Evolutionary conservation across 2,113 vertebrate genomes (phyloP).

Genomic region (Hemichromis elongatus): DNA sequence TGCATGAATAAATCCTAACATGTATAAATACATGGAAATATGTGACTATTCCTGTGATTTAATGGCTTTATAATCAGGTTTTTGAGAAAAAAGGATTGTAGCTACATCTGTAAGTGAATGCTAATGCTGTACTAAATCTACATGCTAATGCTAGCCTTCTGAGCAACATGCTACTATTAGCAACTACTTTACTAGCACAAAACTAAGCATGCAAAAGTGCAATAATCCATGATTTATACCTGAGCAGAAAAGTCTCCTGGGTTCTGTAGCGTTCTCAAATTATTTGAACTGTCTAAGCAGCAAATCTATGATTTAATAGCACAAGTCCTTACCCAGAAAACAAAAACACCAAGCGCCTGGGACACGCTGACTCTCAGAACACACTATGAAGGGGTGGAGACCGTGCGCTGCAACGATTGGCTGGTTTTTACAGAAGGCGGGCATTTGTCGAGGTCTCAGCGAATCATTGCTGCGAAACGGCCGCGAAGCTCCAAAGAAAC

Average conservation of each 20-base stretch:
- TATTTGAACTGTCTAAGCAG: rapidly evolving
- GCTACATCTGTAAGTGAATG: background rate
- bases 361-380: background rate
- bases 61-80: background rate
- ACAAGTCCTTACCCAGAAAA: background rate
- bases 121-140: background rate
- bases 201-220: background rate
- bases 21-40: background rate
- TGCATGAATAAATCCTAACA: background rate
- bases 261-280: background rate
- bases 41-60: background rate
- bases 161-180: background rate
- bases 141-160: constrained; percentile 15
- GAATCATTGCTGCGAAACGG: constrained; percentile 17
- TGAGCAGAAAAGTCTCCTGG: background rate
- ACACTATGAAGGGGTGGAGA: background rate
- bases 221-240: background rate
- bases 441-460: background rate
- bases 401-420: constrained; percentile 9
- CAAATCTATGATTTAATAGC: background rate
- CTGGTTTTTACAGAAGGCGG: background rate
- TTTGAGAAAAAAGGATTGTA: background rate
- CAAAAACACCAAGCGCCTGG: background rate
- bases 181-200: background rate
- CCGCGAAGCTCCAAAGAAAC: background rate